Conservation (phyloP, 2,888 invertebrate genomes). For the Fissipunctia ypsillon region DNA sequence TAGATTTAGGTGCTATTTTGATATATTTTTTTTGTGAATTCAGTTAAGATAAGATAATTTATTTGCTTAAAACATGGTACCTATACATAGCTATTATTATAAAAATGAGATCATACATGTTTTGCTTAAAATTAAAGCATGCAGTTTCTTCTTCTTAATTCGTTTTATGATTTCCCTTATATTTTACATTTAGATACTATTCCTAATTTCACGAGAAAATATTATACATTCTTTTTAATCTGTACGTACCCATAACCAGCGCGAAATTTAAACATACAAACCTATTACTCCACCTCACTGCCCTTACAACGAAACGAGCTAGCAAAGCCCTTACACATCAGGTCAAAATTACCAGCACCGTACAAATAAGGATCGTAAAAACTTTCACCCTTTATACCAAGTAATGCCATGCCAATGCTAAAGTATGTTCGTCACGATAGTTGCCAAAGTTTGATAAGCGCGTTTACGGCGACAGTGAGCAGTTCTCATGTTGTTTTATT, state of each 20-base stretch:
- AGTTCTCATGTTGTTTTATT: conserved; percentile 58
- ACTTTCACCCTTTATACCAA: conserved; percentile 55
- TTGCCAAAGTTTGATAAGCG: conserved; percentile 58
- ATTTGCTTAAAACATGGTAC: no score
- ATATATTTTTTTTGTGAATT: background rate
- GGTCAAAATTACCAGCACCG: conserved; percentile 43
- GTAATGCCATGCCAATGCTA: conserved; percentile 54
- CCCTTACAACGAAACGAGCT: conserved; percentile 29
- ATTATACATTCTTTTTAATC: background rate
- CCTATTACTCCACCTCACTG: background rate
- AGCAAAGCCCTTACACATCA: conserved; percentile 32
- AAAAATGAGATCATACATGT: no score
- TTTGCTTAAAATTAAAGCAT: no score
- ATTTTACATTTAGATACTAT: background rate
- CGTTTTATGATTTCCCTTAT: background rate
- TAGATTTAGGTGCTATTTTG: background rate
- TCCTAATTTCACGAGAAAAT: background rate
- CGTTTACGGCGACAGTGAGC: conserved; percentile 52
- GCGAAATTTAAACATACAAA: background rate
- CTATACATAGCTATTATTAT: no score
- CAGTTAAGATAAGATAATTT: no score
- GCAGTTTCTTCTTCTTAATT: background rate
- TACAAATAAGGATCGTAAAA: conserved; percentile 64
- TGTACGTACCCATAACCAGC: background rate
- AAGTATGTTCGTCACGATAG: conserved; percentile 63